Evolutionary conservation across 1,140 invertebrate species (phyloP).

Genomic region (Dolichoris vasculosae): DNA sequence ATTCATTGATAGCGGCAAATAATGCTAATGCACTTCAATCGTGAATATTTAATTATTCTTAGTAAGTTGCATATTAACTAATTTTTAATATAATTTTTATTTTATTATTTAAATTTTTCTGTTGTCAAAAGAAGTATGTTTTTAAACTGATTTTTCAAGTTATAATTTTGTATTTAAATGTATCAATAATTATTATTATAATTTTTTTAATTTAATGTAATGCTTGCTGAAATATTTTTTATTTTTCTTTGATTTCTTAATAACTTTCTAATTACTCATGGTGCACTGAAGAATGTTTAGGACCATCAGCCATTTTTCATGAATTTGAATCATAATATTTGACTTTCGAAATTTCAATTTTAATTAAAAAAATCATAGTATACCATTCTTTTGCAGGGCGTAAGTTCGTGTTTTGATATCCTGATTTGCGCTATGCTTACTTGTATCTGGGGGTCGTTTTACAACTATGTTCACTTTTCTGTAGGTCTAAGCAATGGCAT

Average conservation of each 20-base stretch:
- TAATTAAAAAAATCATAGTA: not conserved
- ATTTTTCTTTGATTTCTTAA: not conserved
- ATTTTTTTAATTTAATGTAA: not conserved
- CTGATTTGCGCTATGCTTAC: constrained; percentile 38
- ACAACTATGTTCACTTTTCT: constrained; percentile 36
- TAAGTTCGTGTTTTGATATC: constrained; percentile 38
- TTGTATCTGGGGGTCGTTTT: constrained; percentile 31
- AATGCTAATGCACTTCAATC: constrained; percentile 42
- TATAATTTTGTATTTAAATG: not conserved
- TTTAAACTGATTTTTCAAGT: not conserved
- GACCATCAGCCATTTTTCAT: not conserved
- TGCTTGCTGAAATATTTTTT: not conserved
- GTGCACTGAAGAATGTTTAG: not conserved
- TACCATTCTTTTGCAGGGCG: constrained; percentile 50
- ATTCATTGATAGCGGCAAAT: constrained; percentile 57
- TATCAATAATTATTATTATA: not conserved
- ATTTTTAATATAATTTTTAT: not conserved
- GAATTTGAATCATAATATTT: not conserved
- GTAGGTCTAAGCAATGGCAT: constrained; percentile 20
- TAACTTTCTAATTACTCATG: not conserved
- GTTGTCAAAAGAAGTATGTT: not conserved
- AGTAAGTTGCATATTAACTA: constrained; percentile 20
- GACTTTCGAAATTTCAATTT: not conserved
- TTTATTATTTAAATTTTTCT: not conserved
- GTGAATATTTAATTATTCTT: constrained; percentile 24